phyloP scores from a whole-genome alignment of 1,140 invertebrate genomes.

The Cardiocondyla obscurior region DNA sequence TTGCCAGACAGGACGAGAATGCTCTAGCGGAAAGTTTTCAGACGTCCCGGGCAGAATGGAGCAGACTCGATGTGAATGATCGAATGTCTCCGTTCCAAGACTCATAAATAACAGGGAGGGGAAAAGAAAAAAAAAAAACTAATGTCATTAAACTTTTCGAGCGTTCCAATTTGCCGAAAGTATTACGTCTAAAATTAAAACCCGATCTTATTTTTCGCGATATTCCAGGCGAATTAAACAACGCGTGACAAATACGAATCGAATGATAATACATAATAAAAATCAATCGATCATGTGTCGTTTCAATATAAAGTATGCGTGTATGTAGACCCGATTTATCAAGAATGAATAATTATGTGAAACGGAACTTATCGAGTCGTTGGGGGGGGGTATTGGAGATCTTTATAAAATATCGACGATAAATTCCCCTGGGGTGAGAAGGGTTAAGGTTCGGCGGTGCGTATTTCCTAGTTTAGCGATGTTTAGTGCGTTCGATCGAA shows the following conservation, averaged over 20 bases:
- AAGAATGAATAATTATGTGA: background rate
- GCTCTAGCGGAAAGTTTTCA: slow-evolving; percentile 32
- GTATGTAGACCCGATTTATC: background rate
- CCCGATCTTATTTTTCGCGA: background rate
- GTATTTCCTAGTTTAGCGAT: slow-evolving; percentile 31
- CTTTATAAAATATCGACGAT: slow-evolving; percentile 12
- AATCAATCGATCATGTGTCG: background rate
- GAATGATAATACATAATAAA: background rate
- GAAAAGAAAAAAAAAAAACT: too few relatives aligned
- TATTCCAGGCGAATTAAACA: background rate
- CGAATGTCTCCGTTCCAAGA: background rate
- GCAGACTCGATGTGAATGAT: slow-evolving; percentile 16
- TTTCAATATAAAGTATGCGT: background rate
- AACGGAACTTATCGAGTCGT: background rate
- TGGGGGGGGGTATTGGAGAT: too few relatives aligned
- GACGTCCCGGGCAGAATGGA: background rate
- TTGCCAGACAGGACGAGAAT: slow-evolving; percentile 38
- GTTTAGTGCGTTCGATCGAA: slow-evolving; percentile 53
- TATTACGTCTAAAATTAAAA: background rate
- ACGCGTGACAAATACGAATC: too few relatives aligned
- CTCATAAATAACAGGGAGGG: slow-evolving; percentile 8
- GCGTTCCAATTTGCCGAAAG: background rate
- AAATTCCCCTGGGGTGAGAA: background rate
- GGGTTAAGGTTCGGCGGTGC: slow-evolving; percentile 21
- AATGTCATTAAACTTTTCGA: background rate